Evolutionary conservation across 2,797 vertebrate species (phyloP).

Genomic region (Xiphorhynchus erythropygius): DNA sequence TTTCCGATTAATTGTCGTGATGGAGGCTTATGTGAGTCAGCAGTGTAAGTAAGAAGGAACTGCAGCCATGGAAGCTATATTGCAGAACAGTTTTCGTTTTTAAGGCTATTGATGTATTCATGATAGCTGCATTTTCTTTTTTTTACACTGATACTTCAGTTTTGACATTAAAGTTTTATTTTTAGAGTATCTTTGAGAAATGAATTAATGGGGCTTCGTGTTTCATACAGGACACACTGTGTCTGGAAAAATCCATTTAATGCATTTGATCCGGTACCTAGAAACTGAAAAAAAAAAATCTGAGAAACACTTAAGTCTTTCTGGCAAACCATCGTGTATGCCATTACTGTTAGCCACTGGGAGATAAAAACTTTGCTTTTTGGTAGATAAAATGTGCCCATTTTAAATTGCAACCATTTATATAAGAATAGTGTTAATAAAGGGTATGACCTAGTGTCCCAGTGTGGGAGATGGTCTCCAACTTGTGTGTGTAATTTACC

Average conservation of each 20-base stretch:
- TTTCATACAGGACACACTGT: not conserved
- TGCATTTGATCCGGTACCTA: not conserved
- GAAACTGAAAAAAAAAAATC: not conserved
- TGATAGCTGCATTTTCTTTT: not conserved
- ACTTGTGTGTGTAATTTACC: not conserved
- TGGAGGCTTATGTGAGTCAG: not conserved
- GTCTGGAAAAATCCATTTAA: not conserved
- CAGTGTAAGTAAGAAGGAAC: not conserved
- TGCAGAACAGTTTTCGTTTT: not conserved
- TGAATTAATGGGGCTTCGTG: not conserved
- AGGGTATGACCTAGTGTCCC: not conserved
- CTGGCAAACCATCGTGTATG: not conserved
- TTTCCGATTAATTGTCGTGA: not conserved
- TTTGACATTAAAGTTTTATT: not conserved
- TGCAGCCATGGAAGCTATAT: not conserved
- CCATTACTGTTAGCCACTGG: not conserved
- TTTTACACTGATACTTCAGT: not conserved
- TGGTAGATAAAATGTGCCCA: not conserved
- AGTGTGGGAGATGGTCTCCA: not conserved
- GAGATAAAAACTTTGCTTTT: not conserved
- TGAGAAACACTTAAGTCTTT: not conserved
- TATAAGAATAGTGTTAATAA: not conserved
- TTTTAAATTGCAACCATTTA: not conserved
- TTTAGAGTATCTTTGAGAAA: not conserved
- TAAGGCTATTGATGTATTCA: not conserved